These are phyloP conservation scores for Bilobella aurantiaca DNA, from an alignment of 1,140 invertebrate genomes.

Conservation along the genomic window DNA sequence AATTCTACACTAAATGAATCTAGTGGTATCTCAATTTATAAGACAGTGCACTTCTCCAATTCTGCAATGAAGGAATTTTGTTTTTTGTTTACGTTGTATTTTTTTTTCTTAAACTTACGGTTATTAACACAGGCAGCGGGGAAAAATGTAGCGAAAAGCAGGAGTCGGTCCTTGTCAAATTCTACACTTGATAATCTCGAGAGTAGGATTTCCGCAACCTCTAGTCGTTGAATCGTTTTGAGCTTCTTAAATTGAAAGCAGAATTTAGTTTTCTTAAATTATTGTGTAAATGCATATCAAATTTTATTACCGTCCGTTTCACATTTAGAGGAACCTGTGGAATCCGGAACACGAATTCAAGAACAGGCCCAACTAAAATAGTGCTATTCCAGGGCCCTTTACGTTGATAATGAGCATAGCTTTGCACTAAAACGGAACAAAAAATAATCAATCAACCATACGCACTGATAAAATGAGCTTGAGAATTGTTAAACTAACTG, in stretches of 20 bases:
- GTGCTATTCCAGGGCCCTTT: neutral
- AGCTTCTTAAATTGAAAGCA: slow-evolving; percentile 19
- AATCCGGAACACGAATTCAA: neutral
- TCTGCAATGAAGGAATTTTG: too few relatives aligned
- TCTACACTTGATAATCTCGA: slow-evolving; percentile 7
- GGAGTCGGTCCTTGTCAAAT: slow-evolving; percentile 18
- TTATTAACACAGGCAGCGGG: neutral
- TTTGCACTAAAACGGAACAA: neutral
- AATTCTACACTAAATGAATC: neutral
- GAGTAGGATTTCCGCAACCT: slow-evolving; percentile 24
- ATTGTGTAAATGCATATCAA: neutral
- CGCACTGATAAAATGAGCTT: neutral
- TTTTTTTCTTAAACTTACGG: slow-evolving; percentile 10
- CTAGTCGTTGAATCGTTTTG: slow-evolving; percentile 17
- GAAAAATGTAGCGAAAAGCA: slow-evolving; percentile 23
- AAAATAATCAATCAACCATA: neutral
- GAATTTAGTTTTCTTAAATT: neutral
- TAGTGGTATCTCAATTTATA: neutral
- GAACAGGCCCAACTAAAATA: neutral
- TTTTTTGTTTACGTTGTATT: too few relatives aligned
- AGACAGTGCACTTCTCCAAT: too few relatives aligned
- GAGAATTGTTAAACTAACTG: neutral
- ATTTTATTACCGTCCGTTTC: neutral
- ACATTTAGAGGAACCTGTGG: neutral
- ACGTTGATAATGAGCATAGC: neutral